Conservation (phyloP, 2,888 invertebrate species). For the Tipula unca region DNA sequence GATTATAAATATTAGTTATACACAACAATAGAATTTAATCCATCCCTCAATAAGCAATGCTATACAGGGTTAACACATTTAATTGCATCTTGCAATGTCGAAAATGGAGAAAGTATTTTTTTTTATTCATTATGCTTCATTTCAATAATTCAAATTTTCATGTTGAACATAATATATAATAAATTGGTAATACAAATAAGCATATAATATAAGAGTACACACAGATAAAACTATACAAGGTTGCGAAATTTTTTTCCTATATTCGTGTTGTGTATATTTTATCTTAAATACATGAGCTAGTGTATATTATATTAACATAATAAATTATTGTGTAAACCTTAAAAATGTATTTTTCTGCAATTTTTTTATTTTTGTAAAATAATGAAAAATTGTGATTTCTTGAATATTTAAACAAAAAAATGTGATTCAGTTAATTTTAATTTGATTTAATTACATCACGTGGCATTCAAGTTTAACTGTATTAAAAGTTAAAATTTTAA, state of each 20-base stretch:
- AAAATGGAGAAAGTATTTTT: not conserved
- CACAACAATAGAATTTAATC: no score
- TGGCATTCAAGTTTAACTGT: no score
- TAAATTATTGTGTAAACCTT: not conserved
- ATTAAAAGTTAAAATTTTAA: no score
- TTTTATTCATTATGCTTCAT: not conserved
- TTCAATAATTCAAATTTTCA: not conserved
- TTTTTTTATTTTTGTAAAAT: not conserved
- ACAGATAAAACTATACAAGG: not conserved
- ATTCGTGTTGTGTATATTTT: not conserved
- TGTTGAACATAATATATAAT: not conserved
- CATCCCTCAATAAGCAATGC: not conserved
- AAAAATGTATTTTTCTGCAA: not conserved
- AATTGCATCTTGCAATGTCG: not conserved
- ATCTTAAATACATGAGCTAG: no score
- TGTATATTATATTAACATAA: not conserved
- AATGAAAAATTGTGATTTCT: not conserved
- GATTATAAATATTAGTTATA: not conserved
- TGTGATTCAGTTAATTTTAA: not conserved
- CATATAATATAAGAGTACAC: no score
- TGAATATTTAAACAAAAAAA: no score
- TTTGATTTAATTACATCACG: not conserved
- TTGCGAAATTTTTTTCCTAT: not conserved
- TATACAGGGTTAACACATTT: not conserved
- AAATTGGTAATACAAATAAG: not conserved